These are phyloP conservation scores for Troides aeacus DNA, from an alignment of 2,888 invertebrate species.

Conservation along the genomic window DNA sequence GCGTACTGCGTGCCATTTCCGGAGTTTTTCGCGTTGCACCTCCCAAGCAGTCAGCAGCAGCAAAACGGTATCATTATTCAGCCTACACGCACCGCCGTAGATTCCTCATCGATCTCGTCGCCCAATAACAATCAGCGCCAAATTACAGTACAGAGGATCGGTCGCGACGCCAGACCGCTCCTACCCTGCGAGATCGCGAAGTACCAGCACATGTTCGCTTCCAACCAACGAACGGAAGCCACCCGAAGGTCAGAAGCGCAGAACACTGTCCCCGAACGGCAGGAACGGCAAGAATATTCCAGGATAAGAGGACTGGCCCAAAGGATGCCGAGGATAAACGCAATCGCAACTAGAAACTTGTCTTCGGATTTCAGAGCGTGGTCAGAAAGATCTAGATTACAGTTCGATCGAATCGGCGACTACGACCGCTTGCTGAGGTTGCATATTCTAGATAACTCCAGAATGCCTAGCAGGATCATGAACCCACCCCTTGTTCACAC, in stretches of 20 bases:
- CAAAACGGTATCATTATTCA: constrained; percentile 50
- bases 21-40: constrained; percentile 63
- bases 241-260: constrained; percentile 43
- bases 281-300: constrained; percentile 51
- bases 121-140: constrained; percentile 56
- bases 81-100: constrained; percentile 41
- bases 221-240: constrained; percentile 42
- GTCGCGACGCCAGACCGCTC: constrained; percentile 78
- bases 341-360: constrained; percentile 38
- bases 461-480: constrained; percentile 47
- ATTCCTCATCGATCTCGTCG: constrained; percentile 43
- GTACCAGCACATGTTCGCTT: constrained; percentile 69
- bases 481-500: constrained; percentile 43
- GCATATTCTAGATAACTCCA: constrained; percentile 57
- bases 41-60: constrained; percentile 49
- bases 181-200: constrained; percentile 73
- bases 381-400: constrained; percentile 50
- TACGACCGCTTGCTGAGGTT: constrained; percentile 59
- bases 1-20: constrained; percentile 70
- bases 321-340: constrained; percentile 58
- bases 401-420: constrained; percentile 51
- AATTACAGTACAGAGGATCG: constrained; percentile 79
- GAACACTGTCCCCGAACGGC: constrained; percentile 51
- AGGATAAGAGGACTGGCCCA: constrained; percentile 59
- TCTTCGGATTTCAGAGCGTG: constrained; percentile 52